A percentile compares a stretch with the other conserved stretches of the same genome.
These are phyloP conservation scores for Apistogramma diplotaenia DNA, from an alignment of 2,113 vertebrate genomes.

Conservation along the genomic window DNA sequence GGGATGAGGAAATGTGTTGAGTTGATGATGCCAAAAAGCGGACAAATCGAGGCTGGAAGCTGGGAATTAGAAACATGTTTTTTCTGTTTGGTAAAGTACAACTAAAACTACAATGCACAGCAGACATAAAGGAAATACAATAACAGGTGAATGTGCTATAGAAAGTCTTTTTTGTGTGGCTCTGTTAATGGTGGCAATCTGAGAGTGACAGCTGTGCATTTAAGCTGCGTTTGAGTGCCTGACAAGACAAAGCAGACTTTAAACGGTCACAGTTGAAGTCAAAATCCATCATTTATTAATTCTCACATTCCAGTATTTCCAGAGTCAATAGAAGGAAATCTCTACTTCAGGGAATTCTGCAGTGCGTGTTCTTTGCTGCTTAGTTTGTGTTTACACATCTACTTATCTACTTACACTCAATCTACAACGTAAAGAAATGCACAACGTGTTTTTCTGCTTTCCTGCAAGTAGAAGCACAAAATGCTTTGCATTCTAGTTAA, in stretches of 20 bases:
- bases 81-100: background rate
- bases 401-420: background rate
- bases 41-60: background rate
- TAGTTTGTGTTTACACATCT: conserved; percentile 13
- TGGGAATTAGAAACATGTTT: background rate
- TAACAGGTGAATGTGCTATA: background rate
- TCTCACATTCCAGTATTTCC: background rate
- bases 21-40: background rate
- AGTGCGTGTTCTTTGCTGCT: background rate
- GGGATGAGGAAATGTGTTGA: background rate
- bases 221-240: background rate
- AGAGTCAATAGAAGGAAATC: background rate
- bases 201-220: background rate
- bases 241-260: background rate
- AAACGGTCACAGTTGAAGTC: background rate
- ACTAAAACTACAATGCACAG: background rate
- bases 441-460: conserved; percentile 7
- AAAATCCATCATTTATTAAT: background rate
- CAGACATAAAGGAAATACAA: background rate
- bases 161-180: background rate
- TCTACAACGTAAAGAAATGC: background rate
- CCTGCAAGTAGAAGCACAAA: background rate
- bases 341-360: background rate
- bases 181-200: background rate
- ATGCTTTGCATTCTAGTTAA: background rate